Percentiles rank a stretch among this genome's conserved stretches.
phyloP scores from a whole-genome alignment of 2,797 vertebrate species.

The Acanthurus lineatus region DNA sequence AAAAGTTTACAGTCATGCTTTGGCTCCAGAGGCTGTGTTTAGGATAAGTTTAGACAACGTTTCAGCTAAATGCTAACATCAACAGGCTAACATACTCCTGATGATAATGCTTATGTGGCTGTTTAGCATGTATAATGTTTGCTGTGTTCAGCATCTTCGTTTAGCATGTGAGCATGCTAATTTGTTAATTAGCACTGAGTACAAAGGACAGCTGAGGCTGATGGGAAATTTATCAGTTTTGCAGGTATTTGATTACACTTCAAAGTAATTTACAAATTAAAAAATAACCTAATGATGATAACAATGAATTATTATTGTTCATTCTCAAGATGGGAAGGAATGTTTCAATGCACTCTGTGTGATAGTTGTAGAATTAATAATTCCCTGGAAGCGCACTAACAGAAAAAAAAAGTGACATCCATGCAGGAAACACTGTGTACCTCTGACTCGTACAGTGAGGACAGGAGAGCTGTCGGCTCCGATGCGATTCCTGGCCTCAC shows the following conservation, averaged over 20 bases:
- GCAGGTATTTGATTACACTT: not conserved
- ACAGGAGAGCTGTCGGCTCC: constrained; percentile 85
- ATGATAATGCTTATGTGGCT: not conserved
- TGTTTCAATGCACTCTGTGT: not conserved
- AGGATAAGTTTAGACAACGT: not conserved
- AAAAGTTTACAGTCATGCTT: not conserved
- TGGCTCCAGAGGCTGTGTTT: not conserved
- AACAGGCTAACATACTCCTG: not conserved
- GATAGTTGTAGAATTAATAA: constrained; percentile 3
- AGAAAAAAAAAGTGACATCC: not conserved
- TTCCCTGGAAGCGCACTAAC: not conserved
- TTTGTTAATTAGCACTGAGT: not conserved
- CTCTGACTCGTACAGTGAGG: constrained; percentile 86
- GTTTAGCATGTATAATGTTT: not conserved
- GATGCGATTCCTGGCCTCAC: constrained; percentile 85
- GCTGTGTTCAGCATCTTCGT: not conserved
- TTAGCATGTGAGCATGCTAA: not conserved
- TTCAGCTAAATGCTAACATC: not conserved
- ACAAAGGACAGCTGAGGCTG: not conserved
- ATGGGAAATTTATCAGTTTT: not conserved
- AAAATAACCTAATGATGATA: not conserved
- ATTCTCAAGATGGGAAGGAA: not conserved
- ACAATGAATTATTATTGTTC: not conserved
- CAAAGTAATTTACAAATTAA: not conserved
- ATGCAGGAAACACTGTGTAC: constrained; percentile 53